Base-by-base conservation (phyloP, 2,113 vertebrate genomes). In the Noctilio leporinus region DNA sequence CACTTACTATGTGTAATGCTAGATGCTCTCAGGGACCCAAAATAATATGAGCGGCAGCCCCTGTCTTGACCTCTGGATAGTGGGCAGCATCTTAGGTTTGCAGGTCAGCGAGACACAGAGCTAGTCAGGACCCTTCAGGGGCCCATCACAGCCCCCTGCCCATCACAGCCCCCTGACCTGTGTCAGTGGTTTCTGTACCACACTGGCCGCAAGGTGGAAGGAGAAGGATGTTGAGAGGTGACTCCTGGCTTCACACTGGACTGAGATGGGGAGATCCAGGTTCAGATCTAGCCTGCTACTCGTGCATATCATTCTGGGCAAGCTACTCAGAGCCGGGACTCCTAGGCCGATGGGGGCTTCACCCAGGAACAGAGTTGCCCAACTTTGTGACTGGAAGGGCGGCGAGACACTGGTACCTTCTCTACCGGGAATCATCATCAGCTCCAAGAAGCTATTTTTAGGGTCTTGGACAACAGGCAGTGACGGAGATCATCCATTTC, bases 401-500 rank as follows among this genome's bases (percentile, higher is more conserved):
- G 43, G n/a, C 4, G 2, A 64, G 65, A 47, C 49, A 20, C 85
- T 19, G 7, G 45, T 1, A 15, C 40, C 51, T 35, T 51, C 49
- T 35, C 57, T 1, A 47, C 78, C 62, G 69, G 67, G 72, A 75
- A 82, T 65, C 0, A 2, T 43, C 38, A 35, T 65, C 55, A 5
- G 83, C 1, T 3, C 65, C 38, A 4, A 94, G 73, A 5, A 0
- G 64, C 55, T 90, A 57, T 83, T 43, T 84, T 89, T 73, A 93
- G 59, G 84, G 81, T 76, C 90, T 76, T 65, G 81, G 90, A 53
- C 17, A 9, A 53, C 70, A 81, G 0, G 67, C 82, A 88, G 51
- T 90, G 86, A 92, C 92, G 78, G 64, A 82, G 87, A 82, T 59
- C 53, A 95, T 55, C 67, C 86, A 69, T 40, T 84, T 95, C 40